Evolutionary conservation across 2,888 invertebrate species (phyloP), one percentile per base, ranked within the genome.

Genomic region (Cynaeus angustus): DNA sequence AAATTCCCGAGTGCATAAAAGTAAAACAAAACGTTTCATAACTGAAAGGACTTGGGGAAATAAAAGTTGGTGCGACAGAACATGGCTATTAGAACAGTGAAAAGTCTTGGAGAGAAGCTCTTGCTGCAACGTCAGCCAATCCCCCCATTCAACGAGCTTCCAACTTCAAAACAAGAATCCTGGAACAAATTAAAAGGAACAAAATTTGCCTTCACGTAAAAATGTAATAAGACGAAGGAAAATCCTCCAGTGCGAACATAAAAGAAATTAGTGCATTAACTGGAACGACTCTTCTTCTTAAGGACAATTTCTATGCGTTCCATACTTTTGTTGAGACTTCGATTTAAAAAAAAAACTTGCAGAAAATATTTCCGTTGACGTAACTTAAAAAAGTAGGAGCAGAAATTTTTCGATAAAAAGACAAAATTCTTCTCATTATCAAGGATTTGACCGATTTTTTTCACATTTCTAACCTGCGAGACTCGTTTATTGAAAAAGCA

Each of bases 301-400:
- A 62, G 43, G 46, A 16, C 62, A 48, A 61, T 61, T 68, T 26
- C 14, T 68, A 61, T 68, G 53, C 68, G 52, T 59, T 61, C 33
- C 48, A 21, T 21, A 4, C 21, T 3, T 21, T 21, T 21, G 21
- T 21, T 21, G 21, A 1, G 21, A 21, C 21, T 21, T 21, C 21
- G 21, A 21, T 21, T 21, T 21, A 3, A 21, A 3, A 4, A 21
- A 21, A 21, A 21, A 3, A 3, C 21, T 21, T 21, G n/a, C n/a
- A n/a, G n/a, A n/a, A n/a, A n/a, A n/a, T n/a, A n/a, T n/a, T n/a
- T n/a, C n/a, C n/a, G n/a, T n/a, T n/a, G n/a, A n/a, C n/a, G n/a
- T n/a, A n/a, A n/a, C n/a, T n/a, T n/a, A n/a, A n/a, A n/a, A n/a
- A n/a, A n/a, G n/a, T n/a, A n/a, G n/a, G n/a, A n/a, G n/a, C n/a